These are phyloP conservation scores for Phenganax marumi DNA, from an alignment of 92 coral and sea anemone genomes.

Conservation along the genomic window DNA sequence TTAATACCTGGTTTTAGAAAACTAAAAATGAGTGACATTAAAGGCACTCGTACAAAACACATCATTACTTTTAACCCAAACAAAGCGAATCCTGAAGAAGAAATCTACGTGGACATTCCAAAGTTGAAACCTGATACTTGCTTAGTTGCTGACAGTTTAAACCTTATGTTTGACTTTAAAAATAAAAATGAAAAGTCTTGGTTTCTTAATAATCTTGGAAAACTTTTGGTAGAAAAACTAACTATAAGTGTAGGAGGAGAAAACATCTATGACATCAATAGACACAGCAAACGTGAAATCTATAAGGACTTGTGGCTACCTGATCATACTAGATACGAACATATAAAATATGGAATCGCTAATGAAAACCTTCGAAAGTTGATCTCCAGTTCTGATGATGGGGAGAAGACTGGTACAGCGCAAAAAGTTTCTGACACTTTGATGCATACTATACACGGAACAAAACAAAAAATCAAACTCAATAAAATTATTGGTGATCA, in stretches of 20 bases:
- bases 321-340: not conserved
- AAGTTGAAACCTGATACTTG: slow-evolving; percentile 20
- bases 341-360: slow-evolving; percentile 5
- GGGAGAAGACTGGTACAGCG: not conserved
- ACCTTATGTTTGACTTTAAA: slow-evolving; percentile 4
- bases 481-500: slow-evolving; percentile 16
- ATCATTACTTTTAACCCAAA: not conserved
- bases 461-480: not conserved
- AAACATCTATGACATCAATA: slow-evolving; percentile 3
- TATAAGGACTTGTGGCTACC: slow-evolving; percentile 24
- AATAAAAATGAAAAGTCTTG: not conserved
- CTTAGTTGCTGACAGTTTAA: slow-evolving; percentile 17
- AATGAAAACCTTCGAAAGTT: not conserved
- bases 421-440: not conserved
- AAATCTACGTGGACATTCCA: slow-evolving; percentile 20
- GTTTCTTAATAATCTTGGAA: slow-evolving; percentile 9
- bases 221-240: slow-evolving; percentile 3
- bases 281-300: not conserved
- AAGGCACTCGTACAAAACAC: slow-evolving; percentile 23
- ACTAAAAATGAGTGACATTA: slow-evolving; percentile 8
- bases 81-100: slow-evolving; percentile 16
- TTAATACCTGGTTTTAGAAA: slow-evolving; percentile 16
- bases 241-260: slow-evolving; percentile 17
- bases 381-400: slow-evolving; percentile 4
- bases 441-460: not conserved